These are phyloP conservation scores for Andrena bicolor DNA, from an alignment of 2,888 invertebrate species.

Conservation along the genomic window DNA sequence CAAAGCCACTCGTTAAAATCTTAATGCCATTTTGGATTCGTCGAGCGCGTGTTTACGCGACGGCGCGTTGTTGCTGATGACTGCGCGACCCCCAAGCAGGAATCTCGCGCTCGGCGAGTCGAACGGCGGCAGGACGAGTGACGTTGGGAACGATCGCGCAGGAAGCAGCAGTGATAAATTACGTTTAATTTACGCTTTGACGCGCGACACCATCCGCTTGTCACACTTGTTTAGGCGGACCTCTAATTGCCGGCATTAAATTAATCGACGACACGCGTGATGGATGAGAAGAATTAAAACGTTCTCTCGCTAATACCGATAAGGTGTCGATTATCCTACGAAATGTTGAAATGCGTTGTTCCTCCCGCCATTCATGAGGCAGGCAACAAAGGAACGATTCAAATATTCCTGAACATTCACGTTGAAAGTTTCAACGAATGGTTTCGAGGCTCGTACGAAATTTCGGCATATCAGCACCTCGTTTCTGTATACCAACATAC, in stretches of 20 bases:
- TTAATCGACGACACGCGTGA: constrained; percentile 33
- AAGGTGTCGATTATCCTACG: constrained; percentile 15
- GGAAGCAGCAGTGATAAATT: neutral
- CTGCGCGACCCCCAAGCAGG: too few relatives aligned
- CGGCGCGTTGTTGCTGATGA: neutral
- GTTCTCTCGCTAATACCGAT: constrained; percentile 28
- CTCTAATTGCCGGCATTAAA: constrained; percentile 33
- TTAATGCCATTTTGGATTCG: constrained; percentile 9
- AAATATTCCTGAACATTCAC: neutral
- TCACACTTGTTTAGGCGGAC: neutral
- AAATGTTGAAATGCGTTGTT: constrained; percentile 2
- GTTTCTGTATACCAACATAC: constrained; percentile 26
- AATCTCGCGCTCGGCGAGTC: too few relatives aligned
- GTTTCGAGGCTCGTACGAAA: neutral
- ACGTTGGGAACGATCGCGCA: neutral
- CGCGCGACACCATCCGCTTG: neutral
- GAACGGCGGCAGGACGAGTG: too few relatives aligned
- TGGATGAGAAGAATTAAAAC: constrained; percentile 42
- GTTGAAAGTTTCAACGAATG: neutral
- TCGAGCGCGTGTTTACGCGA: neutral
- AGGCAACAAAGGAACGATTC: neutral
- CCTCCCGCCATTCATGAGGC: neutral
- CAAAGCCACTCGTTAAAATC: constrained; percentile 6
- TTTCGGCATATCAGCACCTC: neutral
- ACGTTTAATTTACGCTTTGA: constrained; percentile 3